A percentile compares a stretch with the other conserved stretches of the same genome.
phyloP scores from a whole-genome alignment of 2,797 vertebrate genomes.

The Crypturellus tataupa region DNA sequence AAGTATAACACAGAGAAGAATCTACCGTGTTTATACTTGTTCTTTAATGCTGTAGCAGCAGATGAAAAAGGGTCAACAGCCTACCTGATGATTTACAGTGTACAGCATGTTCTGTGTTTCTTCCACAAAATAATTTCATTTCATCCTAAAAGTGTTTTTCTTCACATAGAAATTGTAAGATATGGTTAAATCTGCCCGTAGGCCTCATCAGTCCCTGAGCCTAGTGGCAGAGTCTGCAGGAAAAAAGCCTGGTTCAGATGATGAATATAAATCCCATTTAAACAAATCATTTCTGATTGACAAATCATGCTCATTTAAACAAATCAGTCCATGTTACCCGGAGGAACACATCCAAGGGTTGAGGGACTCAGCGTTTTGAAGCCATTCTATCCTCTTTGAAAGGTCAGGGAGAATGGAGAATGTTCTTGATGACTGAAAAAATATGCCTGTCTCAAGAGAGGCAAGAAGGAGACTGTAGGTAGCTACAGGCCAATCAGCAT shows the following conservation, averaged over 20 bases:
- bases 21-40: background rate
- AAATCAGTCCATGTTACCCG: background rate
- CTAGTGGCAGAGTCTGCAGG: background rate
- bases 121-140: background rate
- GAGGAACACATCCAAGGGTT: background rate
- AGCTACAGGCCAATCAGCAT: background rate
- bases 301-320: background rate
- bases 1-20: slow-evolving; percentile 2
- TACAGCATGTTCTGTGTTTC: background rate
- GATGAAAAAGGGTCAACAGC: slow-evolving; percentile 7
- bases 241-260: background rate
- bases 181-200: background rate
- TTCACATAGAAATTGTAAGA: background rate
- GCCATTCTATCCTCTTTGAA: background rate
- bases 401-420: background rate
- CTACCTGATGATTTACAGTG: slow-evolving; percentile 2
- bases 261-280: background rate
- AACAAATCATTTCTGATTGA: background rate
- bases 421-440: background rate
- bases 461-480: background rate
- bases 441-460: too few species aligned
- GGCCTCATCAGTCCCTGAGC: background rate
- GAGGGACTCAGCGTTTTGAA: background rate
- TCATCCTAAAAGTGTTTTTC: background rate
- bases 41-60: slow-evolving; percentile 6